Evolutionary conservation across 1,140 invertebrate species (phyloP).

Genomic region (Orchestia grillus): DNA sequence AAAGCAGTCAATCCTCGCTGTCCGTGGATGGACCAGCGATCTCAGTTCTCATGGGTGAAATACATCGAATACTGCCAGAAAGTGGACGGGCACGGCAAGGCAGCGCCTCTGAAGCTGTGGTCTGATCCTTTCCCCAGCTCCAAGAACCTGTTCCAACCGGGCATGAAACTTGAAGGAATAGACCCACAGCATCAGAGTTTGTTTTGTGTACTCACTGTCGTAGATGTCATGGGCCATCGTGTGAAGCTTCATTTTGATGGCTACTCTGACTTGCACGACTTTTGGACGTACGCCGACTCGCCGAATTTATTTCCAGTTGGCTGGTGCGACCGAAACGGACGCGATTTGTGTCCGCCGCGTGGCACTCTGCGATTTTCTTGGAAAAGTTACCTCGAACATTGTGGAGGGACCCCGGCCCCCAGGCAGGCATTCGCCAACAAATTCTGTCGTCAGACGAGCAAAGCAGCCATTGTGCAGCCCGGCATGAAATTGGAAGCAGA

Average conservation of each 20-base stretch:
- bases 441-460: constrained; percentile 44
- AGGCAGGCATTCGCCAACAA: constrained; percentile 79
- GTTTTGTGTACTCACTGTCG: constrained; percentile 89
- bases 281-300: constrained; percentile 93
- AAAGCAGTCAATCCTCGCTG: constrained; percentile 18
- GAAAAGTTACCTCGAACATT: constrained; percentile 85
- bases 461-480: constrained; percentile 76
- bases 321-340: constrained; percentile 89
- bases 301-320: constrained; percentile 91
- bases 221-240: constrained; percentile 82
- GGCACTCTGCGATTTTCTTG: constrained; percentile 84
- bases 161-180: constrained; percentile 94
- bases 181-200: constrained; percentile 91
- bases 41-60: constrained; percentile 80
- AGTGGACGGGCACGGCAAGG: constrained; percentile 75
- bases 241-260: constrained; percentile 93
- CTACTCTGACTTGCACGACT: constrained; percentile 90
- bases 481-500: constrained; percentile 97
- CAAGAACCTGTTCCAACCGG: constrained; percentile 76
- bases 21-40: constrained; percentile 76
- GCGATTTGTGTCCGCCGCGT: constrained; percentile 82
- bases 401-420: constrained; percentile 83
- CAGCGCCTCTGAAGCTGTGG: constrained; percentile 83
- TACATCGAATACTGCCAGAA: constrained; percentile 77
- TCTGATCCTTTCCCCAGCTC: constrained; percentile 81